Evolutionary conservation across 1,140 invertebrate genomes (phyloP).

Genomic region (Diuraphis noxia): DNA sequence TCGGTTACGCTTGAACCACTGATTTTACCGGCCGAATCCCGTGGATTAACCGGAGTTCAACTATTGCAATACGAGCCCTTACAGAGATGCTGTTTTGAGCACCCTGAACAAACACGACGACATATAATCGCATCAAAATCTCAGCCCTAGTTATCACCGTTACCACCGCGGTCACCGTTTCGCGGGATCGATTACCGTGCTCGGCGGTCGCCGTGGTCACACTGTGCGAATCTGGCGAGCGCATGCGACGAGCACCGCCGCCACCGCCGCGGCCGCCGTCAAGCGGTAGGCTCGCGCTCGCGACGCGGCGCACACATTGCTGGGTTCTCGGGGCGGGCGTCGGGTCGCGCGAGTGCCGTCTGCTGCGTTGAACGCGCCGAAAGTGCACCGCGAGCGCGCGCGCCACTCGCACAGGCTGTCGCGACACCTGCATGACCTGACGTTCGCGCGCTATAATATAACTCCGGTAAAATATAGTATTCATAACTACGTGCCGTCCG

Average conservation of each 20-base stretch:
- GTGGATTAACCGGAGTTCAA: too few species aligned
- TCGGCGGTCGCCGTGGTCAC: not conserved
- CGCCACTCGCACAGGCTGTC: not conserved
- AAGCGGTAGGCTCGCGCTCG: not conserved
- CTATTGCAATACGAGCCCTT: too few species aligned
- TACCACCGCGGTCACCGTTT: not conserved
- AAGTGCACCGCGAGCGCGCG: not conserved
- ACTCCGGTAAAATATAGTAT: not conserved
- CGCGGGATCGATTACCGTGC: slow-evolving; percentile 14
- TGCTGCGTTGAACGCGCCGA: not conserved
- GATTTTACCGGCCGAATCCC: too few species aligned
- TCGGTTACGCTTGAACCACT: too few species aligned
- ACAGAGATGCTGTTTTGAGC: too few species aligned
- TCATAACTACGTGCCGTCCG: not conserved
- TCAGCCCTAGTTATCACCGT: not conserved
- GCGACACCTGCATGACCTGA: not conserved
- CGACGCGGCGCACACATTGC: not conserved
- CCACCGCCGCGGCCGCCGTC: not conserved
- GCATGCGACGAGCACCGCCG: not conserved
- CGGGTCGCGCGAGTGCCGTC: slow-evolving; percentile 16
- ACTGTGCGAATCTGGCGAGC: slow-evolving; percentile 6
- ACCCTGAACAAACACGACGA: not conserved
- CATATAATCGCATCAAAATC: not conserved
- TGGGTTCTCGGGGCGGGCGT: slow-evolving; percentile 7
- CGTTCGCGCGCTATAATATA: not conserved